Conservation (phyloP, 2,888 invertebrate genomes). For the Smittia sp. region DNA sequence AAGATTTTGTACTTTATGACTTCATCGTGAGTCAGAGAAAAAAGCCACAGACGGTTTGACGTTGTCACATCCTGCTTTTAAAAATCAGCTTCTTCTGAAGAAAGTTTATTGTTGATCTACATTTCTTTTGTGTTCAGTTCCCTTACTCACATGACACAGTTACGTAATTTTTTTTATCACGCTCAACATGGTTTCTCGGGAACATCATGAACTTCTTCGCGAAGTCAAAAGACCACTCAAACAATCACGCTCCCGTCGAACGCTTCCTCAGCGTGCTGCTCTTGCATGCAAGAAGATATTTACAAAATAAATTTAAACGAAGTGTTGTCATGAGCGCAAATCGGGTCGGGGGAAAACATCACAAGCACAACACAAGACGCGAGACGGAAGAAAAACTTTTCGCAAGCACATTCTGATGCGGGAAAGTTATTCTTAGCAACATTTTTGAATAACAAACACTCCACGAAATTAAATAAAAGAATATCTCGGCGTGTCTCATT, state of each 20-base stretch:
- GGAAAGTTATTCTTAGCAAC: conserved; percentile 6
- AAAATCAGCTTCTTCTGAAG: background rate
- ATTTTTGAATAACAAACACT: background rate
- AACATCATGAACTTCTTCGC: background rate
- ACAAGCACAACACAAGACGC: no score
- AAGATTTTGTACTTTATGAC: no score
- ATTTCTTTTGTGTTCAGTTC: background rate
- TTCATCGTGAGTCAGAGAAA: no score
- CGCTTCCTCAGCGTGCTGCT: background rate
- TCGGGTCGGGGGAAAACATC: background rate
- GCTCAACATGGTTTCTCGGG: background rate
- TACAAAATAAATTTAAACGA: conserved; percentile 24
- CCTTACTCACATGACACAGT: conserved; percentile 2
- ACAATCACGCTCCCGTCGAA: background rate
- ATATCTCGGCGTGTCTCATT: conserved; percentile 1
- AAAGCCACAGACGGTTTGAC: no score
- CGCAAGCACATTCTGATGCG: background rate
- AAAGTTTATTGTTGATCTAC: conserved; percentile 8
- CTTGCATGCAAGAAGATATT: background rate
- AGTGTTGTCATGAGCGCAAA: conserved; percentile 30
- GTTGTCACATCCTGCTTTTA: background rate
- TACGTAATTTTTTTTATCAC: background rate
- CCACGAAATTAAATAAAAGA: background rate
- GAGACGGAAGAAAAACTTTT: background rate
- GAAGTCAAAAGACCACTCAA: background rate